Percentiles rank a stretch among this genome's conserved stretches.
These are phyloP conservation scores for Caenorhabditis tropicalis DNA, from an alignment of 1,140 invertebrate genomes.

Conservation along the genomic window DNA sequence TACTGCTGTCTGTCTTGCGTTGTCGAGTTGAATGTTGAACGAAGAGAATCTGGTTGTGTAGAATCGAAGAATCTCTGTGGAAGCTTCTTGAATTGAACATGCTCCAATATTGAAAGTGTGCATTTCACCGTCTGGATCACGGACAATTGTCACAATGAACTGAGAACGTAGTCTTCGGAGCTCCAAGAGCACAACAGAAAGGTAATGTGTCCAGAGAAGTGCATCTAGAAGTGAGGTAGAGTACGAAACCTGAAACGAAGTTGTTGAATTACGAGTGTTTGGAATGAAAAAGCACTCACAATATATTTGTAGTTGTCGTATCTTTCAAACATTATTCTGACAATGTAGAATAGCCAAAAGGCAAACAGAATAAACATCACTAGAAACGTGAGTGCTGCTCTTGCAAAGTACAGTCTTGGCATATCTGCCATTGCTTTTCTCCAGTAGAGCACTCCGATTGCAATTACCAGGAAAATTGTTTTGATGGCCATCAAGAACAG, in stretches of 20 bases:
- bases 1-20: slow-evolving; percentile 28
- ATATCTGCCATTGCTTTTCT: slow-evolving; percentile 82
- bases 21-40: slow-evolving; percentile 92
- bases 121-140: slow-evolving; percentile 88
- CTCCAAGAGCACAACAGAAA: slow-evolving; percentile 89
- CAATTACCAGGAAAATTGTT: slow-evolving; percentile 86
- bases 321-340: slow-evolving; percentile 78
- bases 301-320: slow-evolving; percentile 75
- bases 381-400: slow-evolving; percentile 34
- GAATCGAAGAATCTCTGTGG: slow-evolving; percentile 88
- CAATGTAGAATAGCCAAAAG: slow-evolving; percentile 96
- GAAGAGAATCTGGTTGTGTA: slow-evolving; percentile 95
- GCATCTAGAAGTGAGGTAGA: slow-evolving; percentile 89
- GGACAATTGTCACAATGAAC: slow-evolving; percentile 87
- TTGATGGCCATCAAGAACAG: slow-evolving; percentile 90
- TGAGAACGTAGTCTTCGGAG: slow-evolving; percentile 86
- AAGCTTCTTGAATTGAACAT: slow-evolving; percentile 87
- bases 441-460: slow-evolving; percentile 84
- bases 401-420: slow-evolving; percentile 81
- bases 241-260: slow-evolving; percentile 72
- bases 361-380: slow-evolving; percentile 82
- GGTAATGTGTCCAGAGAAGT: slow-evolving; percentile 90
- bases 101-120: slow-evolving; percentile 80
- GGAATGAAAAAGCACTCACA: slow-evolving; percentile 77
- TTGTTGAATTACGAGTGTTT: not conserved